phyloP scores from a whole-genome alignment of 2,888 invertebrate species.

The Cryptophagus acutangulus region DNA sequence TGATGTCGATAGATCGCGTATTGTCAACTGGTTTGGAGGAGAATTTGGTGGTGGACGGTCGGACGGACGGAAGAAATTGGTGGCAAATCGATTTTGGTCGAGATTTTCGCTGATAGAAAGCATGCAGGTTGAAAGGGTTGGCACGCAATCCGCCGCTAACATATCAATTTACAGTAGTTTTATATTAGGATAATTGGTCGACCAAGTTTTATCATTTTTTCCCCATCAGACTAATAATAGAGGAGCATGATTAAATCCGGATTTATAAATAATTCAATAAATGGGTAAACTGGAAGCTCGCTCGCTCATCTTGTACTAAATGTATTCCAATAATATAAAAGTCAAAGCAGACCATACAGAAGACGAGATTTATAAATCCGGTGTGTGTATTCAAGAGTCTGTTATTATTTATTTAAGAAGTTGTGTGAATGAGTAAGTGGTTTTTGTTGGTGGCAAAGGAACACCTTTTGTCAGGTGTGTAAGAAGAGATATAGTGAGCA shows the following conservation, averaged over 20 bases:
- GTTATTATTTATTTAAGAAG: constrained; percentile 32
- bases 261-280: too few relatives aligned
- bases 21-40: too few relatives aligned
- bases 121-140: not conserved
- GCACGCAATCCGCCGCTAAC: constrained; percentile 14
- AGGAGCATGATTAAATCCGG: too few relatives aligned
- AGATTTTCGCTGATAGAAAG: too few relatives aligned
- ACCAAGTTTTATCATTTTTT: too few relatives aligned
- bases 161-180: constrained; percentile 12
- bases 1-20: too few relatives aligned
- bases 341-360: constrained; percentile 15
- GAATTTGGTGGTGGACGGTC: too few relatives aligned
- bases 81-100: too few relatives aligned
- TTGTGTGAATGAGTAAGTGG: constrained; percentile 28
- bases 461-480: constrained; percentile 30
- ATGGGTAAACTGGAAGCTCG: not conserved
- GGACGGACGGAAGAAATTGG: too few relatives aligned
- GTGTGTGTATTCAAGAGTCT: constrained; percentile 33
- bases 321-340: constrained; percentile 11
- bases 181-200: too few relatives aligned
- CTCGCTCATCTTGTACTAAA: not conserved
- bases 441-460: constrained; percentile 32
- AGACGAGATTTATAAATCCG: constrained; percentile 31
- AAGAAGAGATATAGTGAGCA: not conserved
- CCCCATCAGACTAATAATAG: too few relatives aligned